Percentiles rank a stretch among this genome's conserved stretches.
phyloP scores from a whole-genome alignment of 2,888 invertebrate species.

The Epirrita christyi region DNA sequence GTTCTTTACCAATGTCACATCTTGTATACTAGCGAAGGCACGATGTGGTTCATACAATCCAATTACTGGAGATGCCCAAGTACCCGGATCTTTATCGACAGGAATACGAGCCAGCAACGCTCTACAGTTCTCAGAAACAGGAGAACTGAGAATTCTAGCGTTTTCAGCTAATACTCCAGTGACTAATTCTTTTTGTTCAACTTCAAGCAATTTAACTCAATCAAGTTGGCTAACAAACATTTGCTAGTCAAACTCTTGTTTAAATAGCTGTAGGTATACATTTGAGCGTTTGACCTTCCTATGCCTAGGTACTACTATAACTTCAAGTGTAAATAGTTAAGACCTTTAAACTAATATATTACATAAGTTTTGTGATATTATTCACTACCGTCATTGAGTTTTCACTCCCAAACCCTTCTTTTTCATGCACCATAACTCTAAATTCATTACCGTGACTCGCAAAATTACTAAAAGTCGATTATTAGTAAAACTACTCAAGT shows the following conservation, averaged over 20 bases:
- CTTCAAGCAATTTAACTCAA: conserved; percentile 79
- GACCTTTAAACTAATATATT: no score
- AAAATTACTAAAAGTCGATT: no score
- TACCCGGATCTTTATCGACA: conserved; percentile 71
- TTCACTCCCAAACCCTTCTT: no score
- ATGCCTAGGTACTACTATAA: no score
- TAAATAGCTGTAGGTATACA: no score
- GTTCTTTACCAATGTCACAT: conserved; percentile 86
- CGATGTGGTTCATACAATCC: conserved; percentile 87
- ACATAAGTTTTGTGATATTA: no score
- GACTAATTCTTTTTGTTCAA: conserved; percentile 81
- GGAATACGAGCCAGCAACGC: conserved; percentile 79
- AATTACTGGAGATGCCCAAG: conserved; percentile 86
- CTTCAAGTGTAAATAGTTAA: no score
- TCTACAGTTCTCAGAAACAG: conserved; percentile 81
- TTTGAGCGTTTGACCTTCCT: no score
- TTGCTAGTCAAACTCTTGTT: conserved; percentile 51
- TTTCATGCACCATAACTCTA: no score
- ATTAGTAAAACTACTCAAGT: no score
- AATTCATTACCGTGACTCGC: no score
- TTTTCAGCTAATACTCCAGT: conserved; percentile 80
- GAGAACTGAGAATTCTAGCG: conserved; percentile 82
- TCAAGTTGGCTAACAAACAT: conserved; percentile 77
- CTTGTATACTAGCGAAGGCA: conserved; percentile 86
- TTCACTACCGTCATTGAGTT: no score